phyloP scores from a whole-genome alignment of 2,888 invertebrate genomes.

The Hartigia nigra region DNA sequence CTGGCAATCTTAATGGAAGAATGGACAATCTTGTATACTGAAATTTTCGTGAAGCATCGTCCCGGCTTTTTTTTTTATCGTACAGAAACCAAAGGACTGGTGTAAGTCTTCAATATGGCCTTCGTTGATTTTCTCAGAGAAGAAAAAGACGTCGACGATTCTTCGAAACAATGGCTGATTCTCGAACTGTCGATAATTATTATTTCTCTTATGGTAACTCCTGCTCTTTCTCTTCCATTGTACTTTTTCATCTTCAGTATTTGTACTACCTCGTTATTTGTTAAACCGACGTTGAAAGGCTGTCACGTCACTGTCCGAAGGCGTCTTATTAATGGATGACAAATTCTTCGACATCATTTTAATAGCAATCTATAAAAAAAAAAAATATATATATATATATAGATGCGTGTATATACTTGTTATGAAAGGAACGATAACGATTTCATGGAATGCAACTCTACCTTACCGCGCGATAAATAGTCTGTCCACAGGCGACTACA shows the following conservation, averaged over 20 bases:
- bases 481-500: conserved; percentile 17
- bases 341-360: not conserved
- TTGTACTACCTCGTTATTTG: not conserved
- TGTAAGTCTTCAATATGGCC: not conserved
- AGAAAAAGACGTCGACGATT: not conserved
- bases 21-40: not conserved
- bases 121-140: not conserved
- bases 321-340: not conserved
- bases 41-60: not conserved
- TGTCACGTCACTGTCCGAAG: not conserved
- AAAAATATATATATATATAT: not conserved
- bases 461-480: conserved; percentile 9
- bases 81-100: not conserved
- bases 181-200: not conserved
- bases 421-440: not conserved
- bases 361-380: not conserved
- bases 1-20: not conserved
- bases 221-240: not conserved
- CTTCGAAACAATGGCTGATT: not conserved
- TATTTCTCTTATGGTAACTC: not conserved
- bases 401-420: not conserved
- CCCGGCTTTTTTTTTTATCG: not conserved
- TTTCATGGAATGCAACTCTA: not conserved
- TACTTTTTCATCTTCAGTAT: not conserved
- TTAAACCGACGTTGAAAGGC: not conserved